Conservation (phyloP, 2,113 vertebrate genomes). For the Bambusicola thoracicus region DNA sequence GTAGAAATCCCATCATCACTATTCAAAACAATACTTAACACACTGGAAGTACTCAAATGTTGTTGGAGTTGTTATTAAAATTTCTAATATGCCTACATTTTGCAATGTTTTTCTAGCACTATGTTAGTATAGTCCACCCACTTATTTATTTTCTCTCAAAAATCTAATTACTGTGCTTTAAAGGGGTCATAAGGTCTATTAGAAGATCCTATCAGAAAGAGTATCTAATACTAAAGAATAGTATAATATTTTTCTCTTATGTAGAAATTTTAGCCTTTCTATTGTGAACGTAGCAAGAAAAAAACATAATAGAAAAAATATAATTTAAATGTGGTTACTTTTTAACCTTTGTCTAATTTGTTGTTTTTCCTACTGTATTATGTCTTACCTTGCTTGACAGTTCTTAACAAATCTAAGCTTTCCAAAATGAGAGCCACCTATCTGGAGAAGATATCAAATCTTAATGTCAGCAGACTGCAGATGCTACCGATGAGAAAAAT, state of each 20-base stretch:
- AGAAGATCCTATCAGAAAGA: neutral
- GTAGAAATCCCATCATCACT: neutral
- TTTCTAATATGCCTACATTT: neutral
- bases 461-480: neutral
- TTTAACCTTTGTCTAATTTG: neutral
- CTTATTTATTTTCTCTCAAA: neutral
- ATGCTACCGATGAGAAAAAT: neutral
- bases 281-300: neutral
- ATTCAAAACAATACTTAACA: neutral
- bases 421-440: neutral
- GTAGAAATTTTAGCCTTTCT: neutral
- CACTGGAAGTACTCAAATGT: neutral
- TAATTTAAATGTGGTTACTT: neutral
- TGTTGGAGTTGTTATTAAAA: neutral
- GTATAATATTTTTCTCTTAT: neutral
- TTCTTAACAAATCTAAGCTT: neutral
- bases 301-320: neutral
- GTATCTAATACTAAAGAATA: neutral
- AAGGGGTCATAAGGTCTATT: neutral
- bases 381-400: neutral
- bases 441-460: neutral
- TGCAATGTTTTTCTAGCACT: neutral
- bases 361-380: fast-evolving
- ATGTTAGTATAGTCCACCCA: neutral
- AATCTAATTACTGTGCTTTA: neutral